These are phyloP conservation scores for Dasypus novemcinctus DNA, from an alignment of 2,113 vertebrate genomes.

Conservation along the genomic window DNA sequence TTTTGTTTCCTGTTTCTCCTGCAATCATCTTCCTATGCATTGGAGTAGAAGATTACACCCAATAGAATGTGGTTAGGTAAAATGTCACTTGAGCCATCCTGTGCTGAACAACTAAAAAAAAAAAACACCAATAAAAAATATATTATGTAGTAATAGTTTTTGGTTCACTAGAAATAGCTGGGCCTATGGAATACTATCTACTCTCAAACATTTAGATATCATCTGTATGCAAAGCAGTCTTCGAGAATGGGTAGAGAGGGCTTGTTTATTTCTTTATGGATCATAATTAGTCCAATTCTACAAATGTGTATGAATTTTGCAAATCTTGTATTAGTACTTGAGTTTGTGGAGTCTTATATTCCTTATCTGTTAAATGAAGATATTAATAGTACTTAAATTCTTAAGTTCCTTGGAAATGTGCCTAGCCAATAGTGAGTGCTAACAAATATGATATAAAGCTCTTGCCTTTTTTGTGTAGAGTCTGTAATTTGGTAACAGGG, in stretches of 20 bases:
- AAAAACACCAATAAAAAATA: neutral
- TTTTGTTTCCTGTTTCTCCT: neutral
- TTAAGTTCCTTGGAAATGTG: neutral
- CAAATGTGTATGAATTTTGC: neutral
- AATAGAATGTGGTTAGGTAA: neutral
- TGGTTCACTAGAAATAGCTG: neutral
- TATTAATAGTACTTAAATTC: neutral
- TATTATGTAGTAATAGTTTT: neutral
- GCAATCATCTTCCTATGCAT: too few species aligned
- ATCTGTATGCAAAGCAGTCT: neutral
- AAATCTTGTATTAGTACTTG: neutral
- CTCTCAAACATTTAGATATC: neutral
- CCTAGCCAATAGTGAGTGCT: neutral
- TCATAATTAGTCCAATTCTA: neutral
- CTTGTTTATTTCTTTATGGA: neutral
- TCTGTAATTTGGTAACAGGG: neutral
- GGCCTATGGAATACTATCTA: neutral
- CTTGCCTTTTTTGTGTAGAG: neutral
- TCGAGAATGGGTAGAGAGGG: neutral
- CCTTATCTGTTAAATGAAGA: neutral
- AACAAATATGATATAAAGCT: neutral
- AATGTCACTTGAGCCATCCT: neutral
- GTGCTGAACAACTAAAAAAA: neutral
- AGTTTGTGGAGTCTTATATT: neutral
- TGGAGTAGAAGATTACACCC: neutral